phyloP scores from a whole-genome alignment of 2,888 invertebrate genomes.

The Epinotia nisella region DNA sequence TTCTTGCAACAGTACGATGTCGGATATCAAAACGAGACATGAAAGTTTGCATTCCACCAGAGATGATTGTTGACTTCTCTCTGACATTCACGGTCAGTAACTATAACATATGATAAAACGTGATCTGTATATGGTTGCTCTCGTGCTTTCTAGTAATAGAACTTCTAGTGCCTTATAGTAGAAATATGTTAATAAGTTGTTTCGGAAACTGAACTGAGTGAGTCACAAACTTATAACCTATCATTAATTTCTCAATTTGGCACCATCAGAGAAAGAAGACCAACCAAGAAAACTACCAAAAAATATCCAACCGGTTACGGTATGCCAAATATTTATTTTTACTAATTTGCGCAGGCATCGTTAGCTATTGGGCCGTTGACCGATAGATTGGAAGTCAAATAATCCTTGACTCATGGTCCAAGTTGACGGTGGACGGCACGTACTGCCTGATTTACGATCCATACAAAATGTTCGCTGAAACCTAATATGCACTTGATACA shows the following conservation, averaged over 20 bases:
- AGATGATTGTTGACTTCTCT: slow-evolving; percentile 28
- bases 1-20: slow-evolving; percentile 16
- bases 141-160: slow-evolving; percentile 19
- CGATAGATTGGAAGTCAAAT: slow-evolving; percentile 65
- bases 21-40: slow-evolving; percentile 11
- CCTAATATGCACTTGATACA: slow-evolving; percentile 33
- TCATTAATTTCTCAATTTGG: slow-evolving; percentile 4
- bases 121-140: slow-evolving; percentile 19
- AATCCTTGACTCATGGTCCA: slow-evolving; percentile 58
- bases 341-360: slow-evolving; percentile 32
- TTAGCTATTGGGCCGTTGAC: slow-evolving; percentile 55
- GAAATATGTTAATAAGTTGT: neutral
- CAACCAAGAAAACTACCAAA: neutral
- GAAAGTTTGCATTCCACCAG: slow-evolving; percentile 27
- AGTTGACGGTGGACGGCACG: slow-evolving; percentile 74
- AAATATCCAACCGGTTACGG: neutral
- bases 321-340: slow-evolving; percentile 35
- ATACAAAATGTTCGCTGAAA: slow-evolving; percentile 34
- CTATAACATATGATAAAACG: slow-evolving; percentile 25
- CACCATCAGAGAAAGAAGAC: slow-evolving; percentile 1
- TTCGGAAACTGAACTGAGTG: neutral
- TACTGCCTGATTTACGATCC: slow-evolving; percentile 50
- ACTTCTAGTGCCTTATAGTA: slow-evolving; percentile 2
- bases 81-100: slow-evolving; percentile 19
- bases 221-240: neutral